phyloP scores from a whole-genome alignment of 2,797 vertebrate species.

The Neosilurus mollespiculum region DNA sequence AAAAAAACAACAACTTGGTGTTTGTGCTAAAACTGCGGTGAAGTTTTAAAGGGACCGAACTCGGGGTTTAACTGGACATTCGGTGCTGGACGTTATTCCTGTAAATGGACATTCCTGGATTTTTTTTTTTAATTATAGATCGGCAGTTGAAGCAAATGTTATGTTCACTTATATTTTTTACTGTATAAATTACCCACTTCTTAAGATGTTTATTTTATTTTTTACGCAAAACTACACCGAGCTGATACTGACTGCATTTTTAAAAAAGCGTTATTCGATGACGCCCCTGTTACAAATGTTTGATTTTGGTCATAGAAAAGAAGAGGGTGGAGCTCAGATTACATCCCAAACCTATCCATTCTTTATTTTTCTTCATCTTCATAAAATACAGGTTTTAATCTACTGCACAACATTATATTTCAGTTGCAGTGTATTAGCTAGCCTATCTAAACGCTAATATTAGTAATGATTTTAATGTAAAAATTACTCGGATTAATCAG shows the following conservation, averaged over 20 bases:
- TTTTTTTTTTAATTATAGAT: background rate
- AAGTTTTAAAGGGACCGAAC: background rate
- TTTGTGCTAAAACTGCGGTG: slow-evolving; percentile 36
- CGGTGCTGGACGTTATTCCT: background rate
- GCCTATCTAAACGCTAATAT: background rate
- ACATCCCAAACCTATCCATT: background rate
- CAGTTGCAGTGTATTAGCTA: background rate
- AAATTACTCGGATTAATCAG: background rate
- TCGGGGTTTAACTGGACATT: background rate
- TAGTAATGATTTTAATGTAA: background rate
- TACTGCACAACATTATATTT: background rate
- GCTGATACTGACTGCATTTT: background rate
- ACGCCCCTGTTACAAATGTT: background rate
- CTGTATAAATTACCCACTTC: background rate
- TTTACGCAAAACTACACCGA: background rate
- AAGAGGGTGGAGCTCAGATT: background rate
- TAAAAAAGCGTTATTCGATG: background rate
- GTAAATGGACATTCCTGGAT: background rate
- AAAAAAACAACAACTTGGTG: background rate
- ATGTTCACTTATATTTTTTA: background rate
- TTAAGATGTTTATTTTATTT: background rate
- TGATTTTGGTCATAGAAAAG: background rate
- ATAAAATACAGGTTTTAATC: background rate
- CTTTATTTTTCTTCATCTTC: background rate
- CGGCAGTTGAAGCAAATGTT: background rate